Evolutionary conservation across 2,797 vertebrate genomes (phyloP).

Genomic region (Antennarius maculatus): DNA sequence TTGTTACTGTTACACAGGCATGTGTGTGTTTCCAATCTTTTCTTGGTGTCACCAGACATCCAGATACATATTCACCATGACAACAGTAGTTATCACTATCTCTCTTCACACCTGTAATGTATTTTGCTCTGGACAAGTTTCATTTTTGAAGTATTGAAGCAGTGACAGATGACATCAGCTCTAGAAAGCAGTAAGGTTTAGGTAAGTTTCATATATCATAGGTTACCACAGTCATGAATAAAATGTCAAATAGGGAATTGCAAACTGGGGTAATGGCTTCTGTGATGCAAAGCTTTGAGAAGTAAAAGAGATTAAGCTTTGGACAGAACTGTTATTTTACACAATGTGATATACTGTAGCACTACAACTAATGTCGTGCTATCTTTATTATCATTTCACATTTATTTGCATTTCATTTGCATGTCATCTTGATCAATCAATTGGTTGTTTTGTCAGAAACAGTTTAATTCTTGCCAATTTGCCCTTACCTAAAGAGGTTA

Average conservation of each 20-base stretch:
- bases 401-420: not conserved
- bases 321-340: not conserved
- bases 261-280: not conserved
- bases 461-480: not conserved
- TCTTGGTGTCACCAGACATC: conserved; percentile 38
- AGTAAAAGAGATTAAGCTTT: too few species aligned
- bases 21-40: conserved; percentile 27
- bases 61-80: conserved; percentile 62
- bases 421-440: not conserved
- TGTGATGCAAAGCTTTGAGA: too few species aligned
- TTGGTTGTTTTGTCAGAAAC: not conserved
- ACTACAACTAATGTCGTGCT: not conserved
- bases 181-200: conserved; percentile 12
- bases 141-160: conserved; percentile 15
- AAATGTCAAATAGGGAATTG: not conserved
- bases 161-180: not conserved
- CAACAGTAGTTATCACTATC: conserved; percentile 60
- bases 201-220: not conserved
- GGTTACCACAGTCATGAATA: not conserved
- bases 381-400: not conserved
- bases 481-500: not conserved
- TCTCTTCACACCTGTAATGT: conserved; percentile 19
- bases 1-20: conserved; percentile 9
- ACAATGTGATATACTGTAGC: not conserved
- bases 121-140: conserved; percentile 27